These are phyloP conservation scores for Amiota communis DNA, from an alignment of 2,888 invertebrate species.

Conservation along the genomic window DNA sequence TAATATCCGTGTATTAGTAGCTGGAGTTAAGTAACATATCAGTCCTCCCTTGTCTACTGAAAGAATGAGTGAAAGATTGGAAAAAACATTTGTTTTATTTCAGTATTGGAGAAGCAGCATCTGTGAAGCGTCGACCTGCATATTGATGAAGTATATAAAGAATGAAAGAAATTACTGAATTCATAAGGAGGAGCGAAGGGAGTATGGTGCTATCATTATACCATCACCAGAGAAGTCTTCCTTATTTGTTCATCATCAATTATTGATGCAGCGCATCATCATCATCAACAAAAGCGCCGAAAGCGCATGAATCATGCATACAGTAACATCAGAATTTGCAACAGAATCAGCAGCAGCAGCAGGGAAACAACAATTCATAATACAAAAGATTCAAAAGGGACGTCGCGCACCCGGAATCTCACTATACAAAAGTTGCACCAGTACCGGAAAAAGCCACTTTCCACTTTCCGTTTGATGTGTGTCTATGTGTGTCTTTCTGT, in stretches of 20 bases:
- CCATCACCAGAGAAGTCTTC: conserved; percentile 59
- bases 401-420: background rate
- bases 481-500: background rate
- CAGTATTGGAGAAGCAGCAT: conserved; percentile 1
- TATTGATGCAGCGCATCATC: conserved; percentile 56
- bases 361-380: conserved; percentile 55
- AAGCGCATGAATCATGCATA: conserved; percentile 36
- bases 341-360: too few relatives aligned
- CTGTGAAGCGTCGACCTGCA: conserved; percentile 49
- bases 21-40: too few relatives aligned
- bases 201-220: conserved; percentile 16
- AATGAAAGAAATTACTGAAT: conserved; percentile 58
- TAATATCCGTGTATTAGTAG: too few relatives aligned
- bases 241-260: conserved; percentile 68
- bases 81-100: conserved; percentile 1
- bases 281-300: conserved; percentile 49
- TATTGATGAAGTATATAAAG: conserved; percentile 62
- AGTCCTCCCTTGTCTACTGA: too few relatives aligned
- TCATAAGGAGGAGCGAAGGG: conserved; percentile 27
- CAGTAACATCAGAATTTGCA: background rate
- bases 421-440: background rate
- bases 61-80: too few relatives aligned
- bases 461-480: conserved; percentile 9
- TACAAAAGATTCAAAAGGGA: conserved; percentile 13
- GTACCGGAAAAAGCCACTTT: conserved; percentile 25